Base-by-base conservation (phyloP, 2,113 vertebrate genomes). In the Dipodomys merriami region DNA sequence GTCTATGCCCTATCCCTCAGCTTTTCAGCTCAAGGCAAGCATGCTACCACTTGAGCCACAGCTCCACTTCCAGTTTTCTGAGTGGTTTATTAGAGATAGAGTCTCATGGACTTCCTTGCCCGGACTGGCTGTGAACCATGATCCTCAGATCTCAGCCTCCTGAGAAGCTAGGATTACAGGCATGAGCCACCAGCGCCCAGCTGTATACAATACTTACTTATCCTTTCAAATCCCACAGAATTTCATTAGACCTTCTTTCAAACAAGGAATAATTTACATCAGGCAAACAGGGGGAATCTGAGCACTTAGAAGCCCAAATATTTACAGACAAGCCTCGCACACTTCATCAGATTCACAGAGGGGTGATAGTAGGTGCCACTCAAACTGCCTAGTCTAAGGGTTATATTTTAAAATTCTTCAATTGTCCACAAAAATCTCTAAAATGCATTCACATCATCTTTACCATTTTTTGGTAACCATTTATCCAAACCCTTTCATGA, bases 341-440 rank as follows among this genome's bases (percentile, higher is more conserved):
- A 73, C 81, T 74, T 92, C 30, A 15, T 83, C 88, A 92, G 64
- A 82, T 39, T 84, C 94, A 89, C 13, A 49, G 29, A 27, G 30
- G 46, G 30, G 53, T 76, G 73, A 91, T 81, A 94, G 74, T 7
- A 91, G 73, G 73, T 94, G 44, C 81, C 9, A 8, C 44, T 89
- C 57, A 65, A 80, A 84, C 35, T 79, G 65, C 64, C 74, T 74
- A 77, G 90, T 57, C 72, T 90, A 35, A 93, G 72, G 77, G 33
- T n/a, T 94, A 12, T 57, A 85, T 53, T 95, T 91, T 35, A 62
- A 86, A 91, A 86, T 86, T 91, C 83, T 95, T 83, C 88, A 53
- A 64, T 91, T 46, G 88, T 92, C 90, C 90, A 90, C 72, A 96
- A 96, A 94, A 95, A 95, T 94, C 88, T 90, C 91, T 77, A 93